These are phyloP conservation scores for Lanistes nyassanus DNA, from an alignment of 1,140 invertebrate species.

Conservation along the genomic window DNA sequence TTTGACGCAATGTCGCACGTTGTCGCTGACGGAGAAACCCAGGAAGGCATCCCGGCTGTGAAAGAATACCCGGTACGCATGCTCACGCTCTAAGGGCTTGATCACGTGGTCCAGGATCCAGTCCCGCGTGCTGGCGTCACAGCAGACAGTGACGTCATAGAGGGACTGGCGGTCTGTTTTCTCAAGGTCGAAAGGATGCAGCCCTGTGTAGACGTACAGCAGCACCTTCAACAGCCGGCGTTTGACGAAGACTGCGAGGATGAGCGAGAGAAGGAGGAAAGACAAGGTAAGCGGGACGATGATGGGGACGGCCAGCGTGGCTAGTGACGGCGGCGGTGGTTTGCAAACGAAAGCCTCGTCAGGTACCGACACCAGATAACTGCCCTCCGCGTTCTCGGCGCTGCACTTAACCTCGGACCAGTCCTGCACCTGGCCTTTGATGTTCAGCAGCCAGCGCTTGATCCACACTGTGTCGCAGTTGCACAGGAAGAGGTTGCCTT, in stretches of 20 bases:
- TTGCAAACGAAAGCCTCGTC: slow-evolving; percentile 45
- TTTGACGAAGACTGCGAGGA: slow-evolving; percentile 33
- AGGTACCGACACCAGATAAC: slow-evolving; percentile 35
- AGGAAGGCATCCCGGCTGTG: slow-evolving; percentile 45
- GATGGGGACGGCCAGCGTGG: slow-evolving; percentile 32
- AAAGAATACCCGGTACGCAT: slow-evolving; percentile 42
- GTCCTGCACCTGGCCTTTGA: slow-evolving; percentile 12
- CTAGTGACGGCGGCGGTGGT: not conserved
- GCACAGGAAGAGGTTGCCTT: slow-evolving; percentile 46
- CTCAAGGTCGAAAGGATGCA: slow-evolving; percentile 53
- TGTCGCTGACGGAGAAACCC: slow-evolving; percentile 46
- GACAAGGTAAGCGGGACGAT: slow-evolving; percentile 26
- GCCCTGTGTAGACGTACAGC: slow-evolving; percentile 47
- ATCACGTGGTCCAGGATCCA: slow-evolving; percentile 47
- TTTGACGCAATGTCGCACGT: slow-evolving; percentile 39
- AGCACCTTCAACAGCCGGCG: slow-evolving; percentile 44
- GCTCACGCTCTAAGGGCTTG: slow-evolving; percentile 31
- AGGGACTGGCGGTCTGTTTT: slow-evolving; percentile 28
- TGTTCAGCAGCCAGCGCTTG: slow-evolving; percentile 43
- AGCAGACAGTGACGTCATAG: slow-evolving; percentile 43
- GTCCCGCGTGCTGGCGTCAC: slow-evolving; percentile 31
- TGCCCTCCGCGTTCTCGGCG: slow-evolving; percentile 36
- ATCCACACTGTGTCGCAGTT: slow-evolving; percentile 50
- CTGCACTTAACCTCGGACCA: slow-evolving; percentile 38
- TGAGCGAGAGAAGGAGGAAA: slow-evolving; percentile 27